Base-by-base conservation (phyloP, 2,888 invertebrate species). In the Trissolcus brochymenae region DNA sequence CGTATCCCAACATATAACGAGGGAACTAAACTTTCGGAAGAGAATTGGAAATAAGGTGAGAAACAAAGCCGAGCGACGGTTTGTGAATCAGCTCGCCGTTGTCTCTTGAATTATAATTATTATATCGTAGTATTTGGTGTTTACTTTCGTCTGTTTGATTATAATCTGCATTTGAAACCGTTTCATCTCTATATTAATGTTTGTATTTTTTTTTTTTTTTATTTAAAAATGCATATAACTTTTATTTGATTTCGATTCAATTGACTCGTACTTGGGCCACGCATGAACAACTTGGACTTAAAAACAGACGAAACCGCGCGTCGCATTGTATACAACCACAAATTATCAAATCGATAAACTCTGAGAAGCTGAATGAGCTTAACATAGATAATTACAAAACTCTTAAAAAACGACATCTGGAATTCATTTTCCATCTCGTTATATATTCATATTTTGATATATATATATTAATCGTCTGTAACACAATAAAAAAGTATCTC, bases 1-100 rank as follows among this genome's bases (percentile, higher is more conserved):
- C 60, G 56, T 53, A 66, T 68, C 76, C 76, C 70, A 76, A 76
- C 65, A 66, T 70, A 76, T 46, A 70, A 76, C 76, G 43, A 76
- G 70, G 70, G 64, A 17, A 51, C 46, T 46, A 70, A 76, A 60
- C 29, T 54, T 68, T 46, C 25, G 56, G 59, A 53, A 66, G 54
- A 75, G 64, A 65, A 66, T 35, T 19, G 68, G 61, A 70, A 70
- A 61, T 19, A 51, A 65, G 14, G 53, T 40, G 55, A 60, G 55
- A n/a, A 66, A 76, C 49, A 56, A 70, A 70, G 56, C 65, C 60
- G 56, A 70, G 57, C 60, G 49, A 59, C 51, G 61, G 64, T 76
- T 53, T 65, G 56, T 61, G 51, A 59, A 17, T 50, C 59, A 50
- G 9, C 53, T 53, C 41, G n/a, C 25, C 21, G 57, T 62, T 54